These are phyloP conservation scores for Heterodera filipjevi DNA, from an alignment of 2,888 invertebrate species.

Conservation along the genomic window DNA sequence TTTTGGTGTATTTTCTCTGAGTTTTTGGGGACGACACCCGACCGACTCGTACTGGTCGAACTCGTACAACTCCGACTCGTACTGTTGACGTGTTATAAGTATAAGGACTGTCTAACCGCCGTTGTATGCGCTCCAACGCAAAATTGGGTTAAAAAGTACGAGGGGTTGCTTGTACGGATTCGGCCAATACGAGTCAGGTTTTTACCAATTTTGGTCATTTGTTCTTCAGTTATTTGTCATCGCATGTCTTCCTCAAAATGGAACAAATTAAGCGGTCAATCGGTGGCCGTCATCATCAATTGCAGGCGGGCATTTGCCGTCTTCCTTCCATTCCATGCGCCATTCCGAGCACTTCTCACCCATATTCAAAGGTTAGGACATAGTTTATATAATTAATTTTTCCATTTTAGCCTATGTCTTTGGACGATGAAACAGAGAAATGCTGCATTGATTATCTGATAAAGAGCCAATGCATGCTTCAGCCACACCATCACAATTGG, in stretches of 20 bases:
- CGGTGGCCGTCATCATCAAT: conserved; percentile 14
- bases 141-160: no score
- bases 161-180: no score
- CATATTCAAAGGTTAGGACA: conserved; percentile 25
- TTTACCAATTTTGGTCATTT: no score
- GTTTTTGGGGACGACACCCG: no score
- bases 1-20: no score
- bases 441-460: conserved; percentile 76
- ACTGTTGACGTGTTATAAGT: no score
- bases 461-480: conserved; percentile 30
- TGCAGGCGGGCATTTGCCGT: not conserved
- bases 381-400: no score
- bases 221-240: conserved; percentile 78
- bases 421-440: conserved; percentile 80
- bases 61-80: no score
- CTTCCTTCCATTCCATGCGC: conserved; percentile 23
- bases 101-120: no score
- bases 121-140: no score
- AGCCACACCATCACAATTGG: conserved; percentile 71
- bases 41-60: no score
- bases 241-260: conserved; percentile 82
- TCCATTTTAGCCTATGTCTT: conserved; percentile 69
- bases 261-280: conserved; percentile 71
- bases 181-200: no score
- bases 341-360: conserved; percentile 30